Evolutionary conservation across 2,888 invertebrate genomes (phyloP).

Genomic region (Reticulitermes lucifugus): DNA sequence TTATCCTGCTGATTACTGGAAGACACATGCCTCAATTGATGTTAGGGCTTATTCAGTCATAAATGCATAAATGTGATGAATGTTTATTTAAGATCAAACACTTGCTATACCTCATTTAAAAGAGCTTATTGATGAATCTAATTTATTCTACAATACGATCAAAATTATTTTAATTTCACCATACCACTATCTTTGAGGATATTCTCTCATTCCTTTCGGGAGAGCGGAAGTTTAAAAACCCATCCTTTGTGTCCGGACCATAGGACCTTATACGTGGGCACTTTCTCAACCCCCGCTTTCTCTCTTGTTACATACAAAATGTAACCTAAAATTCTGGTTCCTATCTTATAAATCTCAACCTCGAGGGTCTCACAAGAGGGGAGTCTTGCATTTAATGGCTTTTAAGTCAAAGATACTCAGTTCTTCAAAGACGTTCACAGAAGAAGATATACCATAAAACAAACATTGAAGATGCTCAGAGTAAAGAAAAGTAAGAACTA

Average conservation of each 20-base stretch:
- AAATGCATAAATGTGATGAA: too few relatives aligned
- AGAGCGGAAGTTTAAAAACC: neutral
- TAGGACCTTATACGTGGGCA: neutral
- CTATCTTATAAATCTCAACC: conserved; percentile 13
- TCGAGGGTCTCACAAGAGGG: conserved; percentile 17
- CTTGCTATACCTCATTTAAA: too few relatives aligned
- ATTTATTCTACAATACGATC: too few relatives aligned
- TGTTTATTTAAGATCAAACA: too few relatives aligned
- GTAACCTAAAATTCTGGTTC: conserved; percentile 17
- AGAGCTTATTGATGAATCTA: too few relatives aligned
- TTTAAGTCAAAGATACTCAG: conserved; percentile 31
- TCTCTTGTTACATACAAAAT: conserved; percentile 3
- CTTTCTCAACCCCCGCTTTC: neutral
- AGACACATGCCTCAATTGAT: too few relatives aligned
- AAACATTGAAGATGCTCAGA: too few relatives aligned
- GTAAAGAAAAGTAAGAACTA: too few relatives aligned
- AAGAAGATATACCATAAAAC: neutral
- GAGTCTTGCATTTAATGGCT: conserved; percentile 34
- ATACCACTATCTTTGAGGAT: too few relatives aligned
- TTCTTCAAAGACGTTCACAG: conserved; percentile 5
- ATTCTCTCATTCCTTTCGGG: neutral
- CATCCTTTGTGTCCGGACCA: neutral
- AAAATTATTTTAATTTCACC: too few relatives aligned
- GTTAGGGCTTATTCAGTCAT: too few relatives aligned
- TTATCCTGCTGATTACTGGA: too few relatives aligned